Evolutionary conservation across 2,113 vertebrate genomes (phyloP), one percentile per base, ranked within the genome.

Genomic region (Cheirogaleus medius): DNA sequence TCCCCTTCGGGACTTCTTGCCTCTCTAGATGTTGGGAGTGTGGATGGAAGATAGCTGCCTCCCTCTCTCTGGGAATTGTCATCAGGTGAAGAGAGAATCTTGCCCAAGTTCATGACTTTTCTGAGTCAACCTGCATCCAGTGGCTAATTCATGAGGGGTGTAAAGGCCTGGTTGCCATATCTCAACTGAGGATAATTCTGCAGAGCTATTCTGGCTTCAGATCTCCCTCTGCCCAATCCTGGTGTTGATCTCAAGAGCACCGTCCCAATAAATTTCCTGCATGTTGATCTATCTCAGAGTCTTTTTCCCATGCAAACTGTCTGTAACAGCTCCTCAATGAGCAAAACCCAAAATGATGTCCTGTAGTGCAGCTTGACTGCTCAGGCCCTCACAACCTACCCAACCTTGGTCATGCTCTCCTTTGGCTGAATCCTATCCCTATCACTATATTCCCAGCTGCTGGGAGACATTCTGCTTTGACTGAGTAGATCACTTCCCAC

Each of bases 281-380:
- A 6, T 85, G 8, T 52, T 37, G 21, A 47, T 47, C 47, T 69
- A 1, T 92, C 21, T 95, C 47, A 56, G 17, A 39, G 9, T 68
- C 32, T 81, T 2, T 82, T 83, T 91, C 6, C 15, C 27, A 34
- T 21, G 27, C 5, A 68, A 29, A 34, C 34, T 54, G 1, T 80
- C 14, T 64, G n/a, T 8, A 84, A 32, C 1, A 47, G 8, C 39
- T 42, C 18, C 15, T 80, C 42, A 49, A 7, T 91, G 32, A 83
- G 27, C 7, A 69, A 54, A 69, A 39, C 54, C 12, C 47, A n/a
- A 66, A 69, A 76, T 82, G 47, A 25, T 80, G 25, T 58, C 68
- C 20, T 39, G 0, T 44, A 73, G 17, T 3, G 9, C 0, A 71
- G 23, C 15, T 20, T 66, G 4, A 6, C 17, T 5, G 0, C 8